Conservation (phyloP, 2,888 invertebrate genomes). For the Plagiodera versicolora region DNA sequence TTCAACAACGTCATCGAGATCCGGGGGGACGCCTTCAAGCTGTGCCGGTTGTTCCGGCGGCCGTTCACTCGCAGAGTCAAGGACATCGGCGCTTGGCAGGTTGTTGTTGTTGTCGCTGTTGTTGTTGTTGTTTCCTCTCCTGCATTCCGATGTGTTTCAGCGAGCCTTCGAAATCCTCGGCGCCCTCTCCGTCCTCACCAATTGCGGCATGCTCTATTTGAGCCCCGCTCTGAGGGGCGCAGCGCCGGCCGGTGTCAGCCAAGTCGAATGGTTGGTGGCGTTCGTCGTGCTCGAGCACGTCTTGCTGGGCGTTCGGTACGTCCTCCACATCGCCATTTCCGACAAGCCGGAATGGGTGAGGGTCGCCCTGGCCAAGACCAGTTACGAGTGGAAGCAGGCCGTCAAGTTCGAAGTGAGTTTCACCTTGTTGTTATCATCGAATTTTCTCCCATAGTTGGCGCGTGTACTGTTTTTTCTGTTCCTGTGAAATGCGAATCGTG, state of each 20-base stretch:
- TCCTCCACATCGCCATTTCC: slow-evolving; percentile 68
- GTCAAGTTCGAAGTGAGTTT: slow-evolving; percentile 61
- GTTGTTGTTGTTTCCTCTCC: too few species aligned
- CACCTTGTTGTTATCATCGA: too few species aligned
- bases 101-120: too few species aligned
- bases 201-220: slow-evolving; percentile 72
- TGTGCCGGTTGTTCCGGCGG: slow-evolving; percentile 69
- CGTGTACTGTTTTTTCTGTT: too few species aligned
- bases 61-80: slow-evolving; percentile 68
- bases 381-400: slow-evolving; percentile 65
- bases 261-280: slow-evolving; percentile 60
- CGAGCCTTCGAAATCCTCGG: slow-evolving; percentile 69
- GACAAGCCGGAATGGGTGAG: slow-evolving; percentile 71
- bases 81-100: slow-evolving; percentile 79
- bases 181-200: slow-evolving; percentile 70
- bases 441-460: too few species aligned
- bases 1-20: slow-evolving; percentile 76
- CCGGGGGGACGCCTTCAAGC: slow-evolving; percentile 73
- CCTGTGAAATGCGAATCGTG: not conserved
- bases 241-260: slow-evolving; percentile 39
- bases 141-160: slow-evolving; percentile 53
- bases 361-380: slow-evolving; percentile 63
- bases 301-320: slow-evolving; percentile 65
- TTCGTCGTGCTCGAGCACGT: slow-evolving; percentile 72
- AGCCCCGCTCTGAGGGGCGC: slow-evolving; percentile 62